Conservation (phyloP, 2,113 vertebrate genomes). For the Mastomys natalensis region DNA sequence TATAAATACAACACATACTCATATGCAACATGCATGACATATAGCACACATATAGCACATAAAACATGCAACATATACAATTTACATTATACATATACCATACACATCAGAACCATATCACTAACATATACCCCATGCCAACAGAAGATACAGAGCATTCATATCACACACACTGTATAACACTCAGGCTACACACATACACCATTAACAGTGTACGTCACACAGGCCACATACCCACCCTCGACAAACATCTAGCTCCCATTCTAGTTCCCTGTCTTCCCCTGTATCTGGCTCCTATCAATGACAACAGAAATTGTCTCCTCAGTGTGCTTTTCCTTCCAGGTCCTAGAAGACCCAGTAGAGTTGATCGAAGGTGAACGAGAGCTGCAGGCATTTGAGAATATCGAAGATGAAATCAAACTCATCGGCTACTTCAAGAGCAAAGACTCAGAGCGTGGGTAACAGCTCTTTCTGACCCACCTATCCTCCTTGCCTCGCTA, state of each 20-base stretch:
- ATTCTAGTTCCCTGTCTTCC: neutral
- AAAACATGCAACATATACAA: neutral
- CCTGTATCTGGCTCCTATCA: neutral
- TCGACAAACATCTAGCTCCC: neutral
- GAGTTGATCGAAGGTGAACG: slow-evolving; percentile 93
- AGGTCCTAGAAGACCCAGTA: slow-evolving; percentile 86
- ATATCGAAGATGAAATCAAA: slow-evolving; percentile 93
- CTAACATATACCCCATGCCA: no score
- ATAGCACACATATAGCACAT: neutral
- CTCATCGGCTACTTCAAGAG: slow-evolving; percentile 95
- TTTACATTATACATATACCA: neutral
- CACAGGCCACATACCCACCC: neutral
- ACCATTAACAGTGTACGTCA: no score
- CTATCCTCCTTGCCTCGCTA: neutral
- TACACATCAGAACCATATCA: neutral
- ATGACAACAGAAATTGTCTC: neutral
- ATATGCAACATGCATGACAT: no score
- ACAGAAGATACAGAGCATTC: neutral
- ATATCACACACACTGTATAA: neutral
- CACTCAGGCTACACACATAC: neutral
- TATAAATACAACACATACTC: neutral
- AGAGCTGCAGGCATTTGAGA: slow-evolving; percentile 93
- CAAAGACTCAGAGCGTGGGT: slow-evolving; percentile 92
- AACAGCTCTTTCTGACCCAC: neutral
- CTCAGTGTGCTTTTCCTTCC: neutral